Evolutionary conservation across 2,888 invertebrate genomes (phyloP), one percentile per base, ranked within the genome.

Genomic region (Eupeodes latifasciatus): DNA sequence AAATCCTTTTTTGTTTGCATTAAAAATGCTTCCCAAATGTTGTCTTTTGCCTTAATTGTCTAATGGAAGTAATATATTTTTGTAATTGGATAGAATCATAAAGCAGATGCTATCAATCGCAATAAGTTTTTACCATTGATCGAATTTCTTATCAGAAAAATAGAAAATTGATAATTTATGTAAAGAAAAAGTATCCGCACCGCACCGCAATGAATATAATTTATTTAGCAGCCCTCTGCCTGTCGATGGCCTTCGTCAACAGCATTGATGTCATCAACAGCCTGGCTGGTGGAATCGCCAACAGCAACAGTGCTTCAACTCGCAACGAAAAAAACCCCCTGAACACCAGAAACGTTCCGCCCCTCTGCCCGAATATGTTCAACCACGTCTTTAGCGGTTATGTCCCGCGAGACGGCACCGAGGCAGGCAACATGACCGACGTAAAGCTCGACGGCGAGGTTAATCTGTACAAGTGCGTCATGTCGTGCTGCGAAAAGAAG

Each of bases 381-480:
- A 92, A 92, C 27, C 92, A 92, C 81, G 92, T 94, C 0, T 94
- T 94, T 74, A 92, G 93, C 53, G 92, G 92, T 51, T 93, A 92
- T 16, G 92, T 92, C 44, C 94, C 94, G n/a, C 90, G 91, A n/a
- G 93, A 92, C 74, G 95, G 95, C 90, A 92, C 94, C 34, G 94
- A 94, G 80, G 95, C 95, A 67, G 96, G 96, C 0, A 94, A 94
- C 87, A 96, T 95, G 90, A 95, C 95, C 49, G 92, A 92, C 76
- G 16, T 82, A 14, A 91, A 91, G n/a, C 90, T 92, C 4, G 94
- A 91, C 94, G 95, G 79, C 91, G 96, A 83, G 94, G 95, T 91
- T 94, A 95, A 91, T 96, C 96, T 94, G 94, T 96, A 81, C 94
- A 95, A 93, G 94, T 95, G 91, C 96, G 97, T 94, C 96, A 97